Evolutionary conservation across 2,888 invertebrate species (phyloP), one percentile per base, ranked within the genome.

Genomic region (Trissonchulus sp.): DNA sequence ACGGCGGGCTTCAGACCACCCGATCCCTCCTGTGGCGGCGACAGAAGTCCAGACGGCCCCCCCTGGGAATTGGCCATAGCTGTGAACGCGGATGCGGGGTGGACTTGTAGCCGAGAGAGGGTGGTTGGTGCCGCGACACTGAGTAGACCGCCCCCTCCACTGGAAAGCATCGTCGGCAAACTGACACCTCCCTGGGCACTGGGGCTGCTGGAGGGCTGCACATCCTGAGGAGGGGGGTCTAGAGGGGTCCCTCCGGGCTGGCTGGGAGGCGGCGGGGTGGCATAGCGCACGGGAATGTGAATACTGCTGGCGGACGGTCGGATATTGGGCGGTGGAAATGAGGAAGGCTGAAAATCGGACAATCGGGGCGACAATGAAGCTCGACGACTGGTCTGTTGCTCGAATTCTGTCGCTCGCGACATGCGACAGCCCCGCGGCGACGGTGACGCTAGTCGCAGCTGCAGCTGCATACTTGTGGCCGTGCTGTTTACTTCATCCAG

Each of bases 401-500:
- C 48, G 23, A 48, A 48, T 23, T 48, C 8, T 8, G 8, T 48
- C 48, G 48, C 48, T 23, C 48, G 8, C 8, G 48, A 48, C 48
- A 48, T 48, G 8, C 48, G 8, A 28, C 15, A 30, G 18, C 69
- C 33, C 3, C 8, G 31, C 33, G 33, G 2, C 31, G 69, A 33
- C 35, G 69, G 35, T 33, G 65, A 23, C 15, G 65, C 65, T n/a
- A 18, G 65, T 18, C 65, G 18, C n/a, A 37, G 8, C 38, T 71
- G 36, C 34, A 23, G 8, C 48, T 48, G 8, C 8, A 48, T 48
- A 8, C 48, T 23, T 8, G 48, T 23, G 8, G 48, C 48, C 8
- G 48, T 23, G 23, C 8, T 15, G 48, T 23, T 48, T 8, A 48
- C 23, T 23, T 48, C 48, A 23, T 78, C 73, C 72, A 81, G 79